A percentile compares a stretch with the other conserved stretches of the same genome.
These are phyloP conservation scores for Branchinecta sandiegonensis DNA, from an alignment of 2,888 invertebrate species.

Conservation along the genomic window DNA sequence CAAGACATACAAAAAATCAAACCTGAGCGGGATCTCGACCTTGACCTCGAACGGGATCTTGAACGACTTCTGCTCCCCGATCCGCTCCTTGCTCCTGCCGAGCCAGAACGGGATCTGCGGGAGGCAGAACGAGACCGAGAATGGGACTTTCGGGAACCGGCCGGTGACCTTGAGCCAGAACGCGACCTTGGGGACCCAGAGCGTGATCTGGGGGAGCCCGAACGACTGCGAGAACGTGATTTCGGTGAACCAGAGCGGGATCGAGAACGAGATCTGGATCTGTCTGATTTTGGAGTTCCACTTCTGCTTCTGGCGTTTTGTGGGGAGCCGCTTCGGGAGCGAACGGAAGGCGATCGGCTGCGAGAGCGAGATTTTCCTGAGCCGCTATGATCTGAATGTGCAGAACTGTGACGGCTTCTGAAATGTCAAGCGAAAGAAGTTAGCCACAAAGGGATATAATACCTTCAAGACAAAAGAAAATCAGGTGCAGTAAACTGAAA, in stretches of 20 bases:
- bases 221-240: conserved; percentile 21
- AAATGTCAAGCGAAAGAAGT: too few species aligned
- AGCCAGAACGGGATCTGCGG: conserved; percentile 32
- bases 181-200: conserved; percentile 23
- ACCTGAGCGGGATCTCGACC: conserved; percentile 21
- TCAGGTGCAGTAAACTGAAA: too few species aligned
- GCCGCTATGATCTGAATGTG: neutral
- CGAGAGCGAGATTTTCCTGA: neutral
- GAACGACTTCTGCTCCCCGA: conserved; percentile 24
- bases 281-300: conserved; percentile 4
- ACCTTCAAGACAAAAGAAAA: too few species aligned
- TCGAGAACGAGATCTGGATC: conserved; percentile 29
- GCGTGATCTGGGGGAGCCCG: conserved; percentile 25
- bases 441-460: too few species aligned
- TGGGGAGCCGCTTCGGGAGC: too few species aligned
- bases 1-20: conserved; percentile 13
- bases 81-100: conserved; percentile 22
- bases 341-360: neutral
- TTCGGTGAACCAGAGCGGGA: conserved; percentile 31
- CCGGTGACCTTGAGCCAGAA: conserved; percentile 8
- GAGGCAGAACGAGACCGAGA: conserved; percentile 28
- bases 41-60: conserved; percentile 29
- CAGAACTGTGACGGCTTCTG: too few species aligned
- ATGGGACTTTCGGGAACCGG: conserved; percentile 31
- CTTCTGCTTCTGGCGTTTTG: neutral